Conservation (phyloP, 2,888 invertebrate species). For the Melitaea athalia region DNA sequence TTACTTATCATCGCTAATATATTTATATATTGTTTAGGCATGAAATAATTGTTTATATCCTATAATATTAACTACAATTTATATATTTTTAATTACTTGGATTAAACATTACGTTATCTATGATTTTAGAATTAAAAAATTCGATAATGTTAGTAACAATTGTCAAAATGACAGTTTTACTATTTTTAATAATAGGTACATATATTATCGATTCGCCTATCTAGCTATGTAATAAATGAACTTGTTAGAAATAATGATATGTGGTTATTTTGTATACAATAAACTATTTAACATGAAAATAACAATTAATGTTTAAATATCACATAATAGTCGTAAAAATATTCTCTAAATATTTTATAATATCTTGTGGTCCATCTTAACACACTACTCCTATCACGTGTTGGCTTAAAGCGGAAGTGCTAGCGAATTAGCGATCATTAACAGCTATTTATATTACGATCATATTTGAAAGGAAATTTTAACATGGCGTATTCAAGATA, state of each 20-base stretch:
- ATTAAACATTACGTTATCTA: constrained; percentile 36
- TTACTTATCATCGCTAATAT: constrained; percentile 14
- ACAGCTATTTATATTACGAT: constrained; percentile 8
- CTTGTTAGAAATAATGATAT: constrained; percentile 76
- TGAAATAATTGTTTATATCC: constrained; percentile 18
- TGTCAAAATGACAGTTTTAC: constrained; percentile 20
- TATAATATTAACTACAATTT: constrained; percentile 23
- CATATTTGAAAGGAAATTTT: constrained; percentile 13
- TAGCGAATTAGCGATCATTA: constrained; percentile 26
- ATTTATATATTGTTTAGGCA: constrained; percentile 23
- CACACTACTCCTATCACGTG: constrained; percentile 63
- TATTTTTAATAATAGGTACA: constrained; percentile 10
- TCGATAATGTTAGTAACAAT: constrained; percentile 21
- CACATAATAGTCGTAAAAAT: constrained; percentile 76
- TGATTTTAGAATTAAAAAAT: constrained; percentile 11
- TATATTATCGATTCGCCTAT: constrained; percentile 23
- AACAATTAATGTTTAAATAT: constrained; percentile 75
- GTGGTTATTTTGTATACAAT: constrained; percentile 71
- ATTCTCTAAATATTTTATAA: constrained; percentile 61
- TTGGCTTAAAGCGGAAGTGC: constrained; percentile 40
- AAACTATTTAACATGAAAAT: constrained; percentile 72
- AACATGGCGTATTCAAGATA: constrained; percentile 6
- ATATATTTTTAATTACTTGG: constrained; percentile 15
- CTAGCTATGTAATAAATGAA: constrained; percentile 37
- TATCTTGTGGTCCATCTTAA: constrained; percentile 73